phyloP scores from a whole-genome alignment of 2,113 vertebrate genomes.

The Vombatus ursinus region DNA sequence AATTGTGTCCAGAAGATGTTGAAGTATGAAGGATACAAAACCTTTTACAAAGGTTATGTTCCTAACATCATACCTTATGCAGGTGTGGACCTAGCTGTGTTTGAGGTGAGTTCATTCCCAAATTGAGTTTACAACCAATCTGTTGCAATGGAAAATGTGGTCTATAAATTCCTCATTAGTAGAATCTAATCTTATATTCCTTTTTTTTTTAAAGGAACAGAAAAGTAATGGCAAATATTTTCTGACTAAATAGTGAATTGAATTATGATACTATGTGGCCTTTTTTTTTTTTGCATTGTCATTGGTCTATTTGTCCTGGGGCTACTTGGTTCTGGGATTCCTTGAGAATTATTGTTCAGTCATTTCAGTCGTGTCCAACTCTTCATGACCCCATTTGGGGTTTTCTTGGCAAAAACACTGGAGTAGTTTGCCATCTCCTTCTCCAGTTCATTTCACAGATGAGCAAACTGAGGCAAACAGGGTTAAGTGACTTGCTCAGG shows the following conservation, averaged over 20 bases:
- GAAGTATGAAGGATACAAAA: slow-evolving; percentile 88
- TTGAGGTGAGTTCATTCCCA: slow-evolving; percentile 87
- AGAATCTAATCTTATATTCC: slow-evolving; percentile 19
- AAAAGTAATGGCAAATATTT: slow-evolving; percentile 1
- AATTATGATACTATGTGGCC: slow-evolving; percentile 23
- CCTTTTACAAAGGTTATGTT: slow-evolving; percentile 93
- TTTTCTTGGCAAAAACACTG: background rate
- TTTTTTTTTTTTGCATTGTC: background rate
- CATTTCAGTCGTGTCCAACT: background rate
- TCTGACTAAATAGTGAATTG: slow-evolving; percentile 28
- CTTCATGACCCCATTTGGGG: background rate
- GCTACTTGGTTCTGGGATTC: background rate
- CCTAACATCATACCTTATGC: slow-evolving; percentile 94
- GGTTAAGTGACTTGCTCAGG: too few relatives aligned
- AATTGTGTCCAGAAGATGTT: slow-evolving; percentile 92
- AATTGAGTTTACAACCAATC: background rate
- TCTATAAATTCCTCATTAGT: slow-evolving; percentile 25
- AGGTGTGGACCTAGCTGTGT: slow-evolving; percentile 92
- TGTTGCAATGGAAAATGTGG: slow-evolving; percentile 20
- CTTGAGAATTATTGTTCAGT: slow-evolving; percentile 5
- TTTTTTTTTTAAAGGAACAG: slow-evolving; percentile 19
- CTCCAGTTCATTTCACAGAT: too few relatives aligned
- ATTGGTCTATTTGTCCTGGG: background rate
- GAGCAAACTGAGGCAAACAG: too few relatives aligned
- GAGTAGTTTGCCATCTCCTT: too few relatives aligned